phyloP scores from a whole-genome alignment of 2,797 vertebrate species.

The Hypotaenidia okinawae region DNA sequence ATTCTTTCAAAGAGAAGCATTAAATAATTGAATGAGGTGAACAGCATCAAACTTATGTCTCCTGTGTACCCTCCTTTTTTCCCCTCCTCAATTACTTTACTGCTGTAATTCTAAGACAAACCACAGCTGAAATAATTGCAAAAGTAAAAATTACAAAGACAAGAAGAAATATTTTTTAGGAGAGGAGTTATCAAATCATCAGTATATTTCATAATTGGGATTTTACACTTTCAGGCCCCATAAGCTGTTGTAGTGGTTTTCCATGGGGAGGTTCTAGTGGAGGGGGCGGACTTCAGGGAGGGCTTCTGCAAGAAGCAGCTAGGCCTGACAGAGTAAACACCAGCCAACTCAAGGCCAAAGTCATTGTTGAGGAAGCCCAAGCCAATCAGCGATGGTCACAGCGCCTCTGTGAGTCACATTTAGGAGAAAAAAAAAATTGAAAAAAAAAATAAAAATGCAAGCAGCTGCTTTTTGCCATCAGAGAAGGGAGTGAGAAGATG shows the following conservation, averaged over 20 bases:
- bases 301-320: too few species aligned
- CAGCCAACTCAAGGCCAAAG: too few species aligned
- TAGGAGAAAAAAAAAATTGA: too few species aligned
- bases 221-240: not conserved
- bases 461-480: too few species aligned
- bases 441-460: too few species aligned
- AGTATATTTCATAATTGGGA: not conserved
- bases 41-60: not conserved
- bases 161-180: not conserved
- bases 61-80: not conserved
- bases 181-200: not conserved
- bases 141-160: not conserved
- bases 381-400: too few species aligned
- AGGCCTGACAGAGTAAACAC: too few species aligned
- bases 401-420: too few species aligned
- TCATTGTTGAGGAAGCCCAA: too few species aligned
- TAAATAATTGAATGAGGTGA: not conserved
- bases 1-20: not conserved
- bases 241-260: not conserved
- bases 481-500: too few species aligned
- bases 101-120: not conserved
- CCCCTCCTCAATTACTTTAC: not conserved
- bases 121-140: not conserved
- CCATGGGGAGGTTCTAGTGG: too few species aligned
- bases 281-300: too few species aligned